phyloP scores from a whole-genome alignment of 2,797 vertebrate species.

The Eulemur coronatus region DNA sequence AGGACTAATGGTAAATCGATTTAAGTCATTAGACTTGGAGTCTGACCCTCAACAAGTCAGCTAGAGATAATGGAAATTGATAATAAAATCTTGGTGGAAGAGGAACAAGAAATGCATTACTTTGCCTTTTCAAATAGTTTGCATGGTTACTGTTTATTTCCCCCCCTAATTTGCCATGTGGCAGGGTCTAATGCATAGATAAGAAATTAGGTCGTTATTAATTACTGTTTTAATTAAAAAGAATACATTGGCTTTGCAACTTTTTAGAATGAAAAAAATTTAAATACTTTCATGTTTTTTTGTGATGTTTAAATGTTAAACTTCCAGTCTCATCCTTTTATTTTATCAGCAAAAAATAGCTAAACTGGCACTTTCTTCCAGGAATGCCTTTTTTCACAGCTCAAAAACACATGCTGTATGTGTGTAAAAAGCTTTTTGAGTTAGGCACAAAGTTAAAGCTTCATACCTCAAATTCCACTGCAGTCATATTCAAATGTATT shows the following conservation, averaged over 20 bases:
- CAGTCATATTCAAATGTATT: neutral
- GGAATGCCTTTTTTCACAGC: neutral
- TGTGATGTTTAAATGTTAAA: constrained; percentile 3
- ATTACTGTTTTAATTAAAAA: constrained; percentile 55
- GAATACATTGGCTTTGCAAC: neutral
- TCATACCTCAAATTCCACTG: neutral
- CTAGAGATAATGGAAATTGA: constrained; percentile 65
- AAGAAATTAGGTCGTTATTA: constrained; percentile 36
- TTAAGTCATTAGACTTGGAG: constrained; percentile 61
- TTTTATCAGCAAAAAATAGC: neutral
- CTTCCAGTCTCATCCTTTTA: neutral
- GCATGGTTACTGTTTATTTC: neutral
- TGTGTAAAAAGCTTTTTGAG: neutral
- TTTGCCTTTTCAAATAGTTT: constrained; percentile 32
- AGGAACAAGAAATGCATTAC: neutral
- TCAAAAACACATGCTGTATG: neutral
- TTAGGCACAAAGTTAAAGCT: neutral
- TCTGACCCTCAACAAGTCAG: constrained; percentile 21
- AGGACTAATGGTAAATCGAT: constrained; percentile 74
- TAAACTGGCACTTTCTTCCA: neutral
- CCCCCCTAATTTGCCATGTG: neutral
- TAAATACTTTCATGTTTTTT: neutral
- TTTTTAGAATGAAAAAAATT: neutral
- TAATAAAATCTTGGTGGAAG: constrained; percentile 34
- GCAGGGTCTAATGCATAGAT: neutral